Evolutionary conservation across 1,140 invertebrate genomes (phyloP).

Genomic region (Brachionus plicatilis): DNA sequence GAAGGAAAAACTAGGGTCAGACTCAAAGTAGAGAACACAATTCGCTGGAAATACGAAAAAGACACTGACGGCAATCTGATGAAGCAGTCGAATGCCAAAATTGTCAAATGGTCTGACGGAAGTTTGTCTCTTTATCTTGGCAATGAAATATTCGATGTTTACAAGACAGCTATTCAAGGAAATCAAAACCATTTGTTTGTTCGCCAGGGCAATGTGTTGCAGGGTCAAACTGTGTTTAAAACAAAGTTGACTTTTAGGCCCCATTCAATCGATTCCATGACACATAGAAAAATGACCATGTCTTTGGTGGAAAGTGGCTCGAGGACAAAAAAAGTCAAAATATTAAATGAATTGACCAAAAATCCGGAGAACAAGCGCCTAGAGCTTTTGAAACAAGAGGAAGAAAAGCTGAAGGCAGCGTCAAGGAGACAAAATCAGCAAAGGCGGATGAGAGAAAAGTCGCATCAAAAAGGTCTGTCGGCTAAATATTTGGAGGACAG

Average conservation of each 20-base stretch:
- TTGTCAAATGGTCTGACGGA: conserved; percentile 41
- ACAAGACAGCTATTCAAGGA: not conserved
- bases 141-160: conserved; percentile 40
- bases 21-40: conserved; percentile 36
- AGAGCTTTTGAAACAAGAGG: conserved; percentile 18
- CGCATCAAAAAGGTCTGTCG: conserved; percentile 15
- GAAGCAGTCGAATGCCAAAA: conserved; percentile 18
- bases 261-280: conserved; percentile 32
- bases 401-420: conserved; percentile 32
- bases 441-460: conserved; percentile 20
- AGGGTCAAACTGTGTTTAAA: conserved; percentile 25
- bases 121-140: conserved; percentile 32
- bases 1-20: conserved; percentile 12
- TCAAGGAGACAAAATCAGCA: conserved; percentile 36
- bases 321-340: conserved; percentile 27
- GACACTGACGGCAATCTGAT: not conserved
- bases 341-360: conserved; percentile 2
- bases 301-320: conserved; percentile 12
- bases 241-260: conserved; percentile 40
- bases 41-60: conserved; percentile 31
- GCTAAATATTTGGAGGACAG: conserved; percentile 37
- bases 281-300: conserved; percentile 38
- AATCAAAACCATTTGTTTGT: conserved; percentile 41
- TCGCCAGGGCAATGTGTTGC: conserved; percentile 20
- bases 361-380: not conserved